A percentile compares a stretch with the other conserved stretches of the same genome.
Conservation (phyloP, 2,888 invertebrate genomes). For the Spisula solida region DNA sequence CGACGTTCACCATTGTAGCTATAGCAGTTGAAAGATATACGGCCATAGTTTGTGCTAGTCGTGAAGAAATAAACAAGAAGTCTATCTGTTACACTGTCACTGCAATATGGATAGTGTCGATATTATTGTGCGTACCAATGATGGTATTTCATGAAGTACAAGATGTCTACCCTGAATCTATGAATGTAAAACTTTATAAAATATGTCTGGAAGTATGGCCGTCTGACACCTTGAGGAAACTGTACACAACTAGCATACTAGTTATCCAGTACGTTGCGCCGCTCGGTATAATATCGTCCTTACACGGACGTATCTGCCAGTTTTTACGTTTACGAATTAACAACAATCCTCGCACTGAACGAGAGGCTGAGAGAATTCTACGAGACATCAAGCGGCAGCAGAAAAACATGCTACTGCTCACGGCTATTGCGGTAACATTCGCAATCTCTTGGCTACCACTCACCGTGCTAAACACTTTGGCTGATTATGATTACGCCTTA, state of each 20-base stretch:
- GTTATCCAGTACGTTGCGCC: slow-evolving; percentile 83
- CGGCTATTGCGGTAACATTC: slow-evolving; percentile 83
- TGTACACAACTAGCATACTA: slow-evolving; percentile 80
- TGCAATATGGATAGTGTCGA: slow-evolving; percentile 79
- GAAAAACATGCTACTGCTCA: slow-evolving; percentile 86
- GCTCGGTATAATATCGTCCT: slow-evolving; percentile 75
- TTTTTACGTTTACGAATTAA: slow-evolving; percentile 86
- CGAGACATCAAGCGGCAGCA: slow-evolving; percentile 81
- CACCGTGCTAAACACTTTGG: slow-evolving; percentile 83
- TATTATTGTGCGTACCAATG: slow-evolving; percentile 81
- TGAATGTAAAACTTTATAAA: slow-evolving; percentile 85
- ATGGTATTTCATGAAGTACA: slow-evolving; percentile 81
- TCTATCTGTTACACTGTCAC: slow-evolving; percentile 70
- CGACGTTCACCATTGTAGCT: slow-evolving; percentile 83
- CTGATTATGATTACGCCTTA: slow-evolving; percentile 80
- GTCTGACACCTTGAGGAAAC: slow-evolving; percentile 66
- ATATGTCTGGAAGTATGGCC: slow-evolving; percentile 85
- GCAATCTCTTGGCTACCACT: slow-evolving; percentile 85
- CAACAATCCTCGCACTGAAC: slow-evolving; percentile 75
- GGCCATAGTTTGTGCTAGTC: slow-evolving; percentile 78
- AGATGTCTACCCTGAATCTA: slow-evolving; percentile 79
- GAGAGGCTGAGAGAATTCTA: slow-evolving; percentile 74
- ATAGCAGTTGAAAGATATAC: slow-evolving; percentile 83
- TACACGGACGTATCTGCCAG: slow-evolving; percentile 84
- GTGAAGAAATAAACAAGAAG: slow-evolving; percentile 56